Evolutionary conservation across 2,888 invertebrate species (phyloP).

Genomic region (Litoditis marina): DNA sequence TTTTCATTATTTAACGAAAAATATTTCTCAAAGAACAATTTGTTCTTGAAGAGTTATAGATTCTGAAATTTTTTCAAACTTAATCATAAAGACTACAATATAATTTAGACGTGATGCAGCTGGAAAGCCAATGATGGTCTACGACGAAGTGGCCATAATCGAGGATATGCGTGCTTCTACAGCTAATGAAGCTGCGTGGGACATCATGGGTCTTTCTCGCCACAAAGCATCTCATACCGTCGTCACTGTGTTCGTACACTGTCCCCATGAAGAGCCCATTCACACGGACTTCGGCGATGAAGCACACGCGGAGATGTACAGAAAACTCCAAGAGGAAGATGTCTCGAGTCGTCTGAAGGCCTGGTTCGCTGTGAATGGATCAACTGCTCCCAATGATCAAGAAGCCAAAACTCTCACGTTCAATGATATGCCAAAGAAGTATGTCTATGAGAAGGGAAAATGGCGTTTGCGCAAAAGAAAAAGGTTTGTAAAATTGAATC

Average conservation of each 20-base stretch:
- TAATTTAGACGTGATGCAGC: background rate
- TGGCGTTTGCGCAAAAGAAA: background rate
- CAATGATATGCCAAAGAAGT: slow-evolving; percentile 2
- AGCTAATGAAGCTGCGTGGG: slow-evolving; percentile 19
- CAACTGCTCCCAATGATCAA: too few relatives aligned
- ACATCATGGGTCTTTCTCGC: slow-evolving; percentile 1
- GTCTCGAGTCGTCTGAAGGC: slow-evolving; percentile 2
- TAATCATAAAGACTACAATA: too few relatives aligned
- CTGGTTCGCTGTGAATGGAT: slow-evolving; percentile 18
- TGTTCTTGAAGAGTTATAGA: too few relatives aligned
- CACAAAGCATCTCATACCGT: slow-evolving; percentile 17
- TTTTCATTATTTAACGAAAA: too few relatives aligned
- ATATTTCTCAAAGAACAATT: too few relatives aligned
- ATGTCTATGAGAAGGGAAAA: background rate
- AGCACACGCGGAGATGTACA: too few relatives aligned
- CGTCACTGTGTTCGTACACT: slow-evolving; percentile 9
- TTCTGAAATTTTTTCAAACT: too few relatives aligned
- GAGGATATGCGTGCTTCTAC: slow-evolving; percentile 17
- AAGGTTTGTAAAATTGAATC: slow-evolving; percentile 4
- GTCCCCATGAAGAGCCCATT: slow-evolving; percentile 9
- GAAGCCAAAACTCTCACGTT: background rate
- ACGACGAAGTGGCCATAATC: slow-evolving; percentile 14
- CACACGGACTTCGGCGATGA: background rate
- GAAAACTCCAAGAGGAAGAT: too few relatives aligned
- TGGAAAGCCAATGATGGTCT: background rate